Conservation (phyloP, 2,797 vertebrate genomes). For the Staurois parvus region DNA sequence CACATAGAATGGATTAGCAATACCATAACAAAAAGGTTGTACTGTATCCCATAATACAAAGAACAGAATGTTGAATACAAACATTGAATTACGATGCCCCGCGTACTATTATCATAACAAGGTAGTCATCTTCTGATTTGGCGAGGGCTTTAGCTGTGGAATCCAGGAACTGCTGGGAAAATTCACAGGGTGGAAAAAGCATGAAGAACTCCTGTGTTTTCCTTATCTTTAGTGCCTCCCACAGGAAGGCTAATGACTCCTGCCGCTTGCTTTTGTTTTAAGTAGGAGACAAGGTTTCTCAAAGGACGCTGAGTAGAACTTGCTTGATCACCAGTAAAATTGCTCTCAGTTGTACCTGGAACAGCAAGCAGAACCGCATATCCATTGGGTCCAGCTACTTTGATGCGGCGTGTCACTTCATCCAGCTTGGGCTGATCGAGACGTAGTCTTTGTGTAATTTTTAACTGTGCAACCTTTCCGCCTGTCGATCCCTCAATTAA, state of each 20-base stretch:
- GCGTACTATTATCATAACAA: slow-evolving; percentile 99
- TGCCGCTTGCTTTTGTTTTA: slow-evolving; percentile 99
- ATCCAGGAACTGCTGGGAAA: slow-evolving; percentile 99
- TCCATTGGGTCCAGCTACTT: slow-evolving; percentile 93
- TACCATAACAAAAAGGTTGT: slow-evolving; percentile 58
- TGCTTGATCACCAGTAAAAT: slow-evolving; percentile 76
- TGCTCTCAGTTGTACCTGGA: slow-evolving; percentile 82
- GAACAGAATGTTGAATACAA: slow-evolving; percentile 71
- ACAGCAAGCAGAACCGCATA: slow-evolving; percentile 95
- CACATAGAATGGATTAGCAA: slow-evolving; percentile 38
- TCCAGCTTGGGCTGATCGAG: slow-evolving; percentile 98
- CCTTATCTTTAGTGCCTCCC: slow-evolving; percentile 97
- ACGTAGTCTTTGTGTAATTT: slow-evolving; percentile 97
- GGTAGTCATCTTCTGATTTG: slow-evolving; percentile 99
- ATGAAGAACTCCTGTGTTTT: slow-evolving; percentile 97
- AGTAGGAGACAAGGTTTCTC: slow-evolving; percentile 98
- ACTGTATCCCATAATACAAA: slow-evolving; percentile 89
- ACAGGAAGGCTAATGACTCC: slow-evolving; percentile 99
- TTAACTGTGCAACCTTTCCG: slow-evolving; percentile 92
- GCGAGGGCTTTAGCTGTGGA: slow-evolving; percentile 96
- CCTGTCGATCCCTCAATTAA: slow-evolving; percentile 88
- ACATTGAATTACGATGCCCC: slow-evolving; percentile 90
- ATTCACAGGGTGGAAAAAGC: slow-evolving; percentile 98
- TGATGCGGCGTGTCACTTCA: slow-evolving; percentile 97
- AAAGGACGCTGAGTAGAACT: slow-evolving; percentile 95